phyloP scores from a whole-genome alignment of 2,888 invertebrate species.

The Rugalucina vietnamica region DNA sequence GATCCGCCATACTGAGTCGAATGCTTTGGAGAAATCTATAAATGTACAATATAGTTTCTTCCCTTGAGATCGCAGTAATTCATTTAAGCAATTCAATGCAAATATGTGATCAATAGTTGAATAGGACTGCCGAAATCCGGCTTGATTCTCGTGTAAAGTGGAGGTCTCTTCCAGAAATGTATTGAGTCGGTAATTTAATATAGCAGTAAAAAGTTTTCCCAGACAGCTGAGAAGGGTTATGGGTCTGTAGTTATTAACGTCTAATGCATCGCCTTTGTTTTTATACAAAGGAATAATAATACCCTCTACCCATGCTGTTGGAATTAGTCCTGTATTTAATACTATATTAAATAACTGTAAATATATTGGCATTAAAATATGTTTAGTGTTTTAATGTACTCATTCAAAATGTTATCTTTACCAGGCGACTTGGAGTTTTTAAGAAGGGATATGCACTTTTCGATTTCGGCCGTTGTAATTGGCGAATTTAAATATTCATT shows the following conservation, averaged over 20 bases:
- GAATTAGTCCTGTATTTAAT: not conserved
- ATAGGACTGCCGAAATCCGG: not conserved
- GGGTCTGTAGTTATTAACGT: too few species aligned
- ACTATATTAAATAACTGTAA: not conserved
- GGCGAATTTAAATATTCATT: not conserved
- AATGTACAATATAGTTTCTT: not conserved
- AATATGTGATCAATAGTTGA: not conserved
- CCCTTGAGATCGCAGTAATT: not conserved
- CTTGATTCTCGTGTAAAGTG: not conserved
- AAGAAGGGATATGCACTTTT: not conserved
- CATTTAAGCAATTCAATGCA: not conserved
- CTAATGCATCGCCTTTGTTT: not conserved
- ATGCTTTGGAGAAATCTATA: too few species aligned
- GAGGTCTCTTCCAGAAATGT: not conserved
- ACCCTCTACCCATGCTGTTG: not conserved
- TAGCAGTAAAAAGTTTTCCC: slow-evolving; percentile 11
- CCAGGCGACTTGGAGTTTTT: not conserved
- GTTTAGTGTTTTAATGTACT: not conserved
- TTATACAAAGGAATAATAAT: slow-evolving; percentile 4
- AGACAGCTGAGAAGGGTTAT: slow-evolving; percentile 5
- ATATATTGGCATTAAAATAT: not conserved
- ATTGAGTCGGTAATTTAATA: not conserved
- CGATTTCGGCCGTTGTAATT: not conserved
- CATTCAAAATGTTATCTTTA: not conserved
- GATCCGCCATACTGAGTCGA: not conserved